Evolutionary conservation across 2,888 invertebrate species (phyloP).

Genomic region (Cephalotes varians): DNA sequence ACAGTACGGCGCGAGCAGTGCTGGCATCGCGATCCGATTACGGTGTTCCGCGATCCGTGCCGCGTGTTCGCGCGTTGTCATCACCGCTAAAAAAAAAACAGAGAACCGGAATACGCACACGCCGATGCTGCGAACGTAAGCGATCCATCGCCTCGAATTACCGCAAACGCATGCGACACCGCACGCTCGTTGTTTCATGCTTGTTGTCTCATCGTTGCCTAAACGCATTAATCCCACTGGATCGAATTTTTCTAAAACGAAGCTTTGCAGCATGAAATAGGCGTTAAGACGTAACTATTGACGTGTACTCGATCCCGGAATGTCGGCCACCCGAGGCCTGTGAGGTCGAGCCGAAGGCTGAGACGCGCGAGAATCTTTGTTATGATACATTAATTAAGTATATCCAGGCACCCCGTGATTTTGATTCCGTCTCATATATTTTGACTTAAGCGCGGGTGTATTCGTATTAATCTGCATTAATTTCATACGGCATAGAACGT

Average conservation of each 20-base stretch:
- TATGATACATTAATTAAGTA: conserved; percentile 18
- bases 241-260: not conserved
- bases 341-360: not conserved
- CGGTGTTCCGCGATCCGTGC: not conserved
- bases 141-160: not conserved
- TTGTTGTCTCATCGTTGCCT: not conserved
- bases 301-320: conserved; percentile 7
- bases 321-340: not conserved
- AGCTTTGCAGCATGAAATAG: not conserved
- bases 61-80: conserved; percentile 20
- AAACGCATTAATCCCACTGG: not conserved
- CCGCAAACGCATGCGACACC: not conserved
- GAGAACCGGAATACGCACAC: not conserved
- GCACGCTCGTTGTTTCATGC: not conserved
- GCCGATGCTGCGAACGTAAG: conserved; percentile 52
- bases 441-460: not conserved
- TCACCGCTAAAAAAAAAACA: conserved; percentile 43
- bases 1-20: not conserved
- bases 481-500: not conserved
- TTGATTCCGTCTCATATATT: not conserved
- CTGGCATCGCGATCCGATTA: not conserved
- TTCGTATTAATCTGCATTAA: conserved; percentile 5
- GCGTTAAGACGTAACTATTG: not conserved
- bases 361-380: not conserved
- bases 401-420: not conserved